Base-by-base conservation (phyloP, 2,113 vertebrate genomes). In the Odontophorus gujanensis region DNA sequence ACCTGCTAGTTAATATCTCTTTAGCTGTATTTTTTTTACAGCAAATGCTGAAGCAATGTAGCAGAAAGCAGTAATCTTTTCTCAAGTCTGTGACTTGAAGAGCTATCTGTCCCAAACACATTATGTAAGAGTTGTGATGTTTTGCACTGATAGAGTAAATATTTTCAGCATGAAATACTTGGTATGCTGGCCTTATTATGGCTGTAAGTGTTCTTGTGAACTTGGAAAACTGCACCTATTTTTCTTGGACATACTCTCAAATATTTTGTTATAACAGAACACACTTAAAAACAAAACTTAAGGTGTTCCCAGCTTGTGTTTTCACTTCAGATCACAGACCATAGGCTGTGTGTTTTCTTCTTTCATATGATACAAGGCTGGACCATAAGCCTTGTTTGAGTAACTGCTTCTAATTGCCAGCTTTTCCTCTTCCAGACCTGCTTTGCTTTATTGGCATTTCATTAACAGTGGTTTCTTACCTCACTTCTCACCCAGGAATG, bases 21-120 rank as follows among this genome's bases (percentile, higher is more conserved):
- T 45, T 8, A 32, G 42, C 18, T 76, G 18, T 50, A 13, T 51
- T 45, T 72, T 74, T 74, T 50, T 50, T 53, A 2, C 71, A 87
- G 81, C 58, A 66, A 2, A 25, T 74, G 18, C 66, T 80, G 71
- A 68, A 75, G 47, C 25, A 55, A 1, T 7, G 3, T 0, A 51
- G 34, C 61, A 75, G 72, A n/a, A 48, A 17, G 30, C 63, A 36
- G 0, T 2, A 76, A 59, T 28, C 67, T 17, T 0, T 26, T 66
- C 71, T 38, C 47, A 57, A 43, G 28, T 7, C 38, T 69, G 45
- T 17, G 45, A 7, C 51, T 81, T 48, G 45, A 80, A 83, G 45
- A 79, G 12, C 14, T 79, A 1, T 38, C 69, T 85, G 38, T 87
- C 63, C 63, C 55, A 26, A 73, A 63, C 19, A 5, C 2, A 3